These are phyloP conservation scores for Dryomyza anilis DNA, from an alignment of 2,888 invertebrate genomes.

Conservation along the genomic window DNA sequence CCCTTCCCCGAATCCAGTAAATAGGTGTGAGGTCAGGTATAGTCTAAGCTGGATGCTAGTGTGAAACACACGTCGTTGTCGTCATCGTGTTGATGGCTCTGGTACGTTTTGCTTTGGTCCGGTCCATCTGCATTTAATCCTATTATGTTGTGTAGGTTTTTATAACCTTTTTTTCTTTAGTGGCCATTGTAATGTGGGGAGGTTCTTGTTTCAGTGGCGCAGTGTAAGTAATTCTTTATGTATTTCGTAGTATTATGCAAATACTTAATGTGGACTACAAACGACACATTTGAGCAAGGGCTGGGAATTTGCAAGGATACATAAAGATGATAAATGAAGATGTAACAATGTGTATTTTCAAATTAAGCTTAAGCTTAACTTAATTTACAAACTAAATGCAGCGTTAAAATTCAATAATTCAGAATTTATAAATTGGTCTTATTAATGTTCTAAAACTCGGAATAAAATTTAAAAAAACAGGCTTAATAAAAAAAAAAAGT, in stretches of 20 bases:
- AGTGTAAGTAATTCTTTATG: slow-evolving; percentile 14
- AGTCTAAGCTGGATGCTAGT: slow-evolving; percentile 19
- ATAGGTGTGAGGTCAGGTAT: background rate
- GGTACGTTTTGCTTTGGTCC: too few species aligned
- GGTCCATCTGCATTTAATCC: slow-evolving; percentile 32
- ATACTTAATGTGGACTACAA: slow-evolving; percentile 36
- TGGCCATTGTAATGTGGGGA: background rate
- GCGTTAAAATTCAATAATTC: too few species aligned
- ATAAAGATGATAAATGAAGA: too few species aligned
- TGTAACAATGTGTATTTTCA: too few species aligned
- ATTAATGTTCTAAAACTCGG: too few species aligned
- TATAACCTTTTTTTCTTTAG: background rate
- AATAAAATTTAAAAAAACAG: too few species aligned
- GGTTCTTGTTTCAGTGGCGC: background rate
- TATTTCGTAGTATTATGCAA: slow-evolving; percentile 44
- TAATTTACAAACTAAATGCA: too few species aligned
- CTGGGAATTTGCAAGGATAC: too few species aligned
- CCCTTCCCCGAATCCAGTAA: background rate
- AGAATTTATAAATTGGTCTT: too few species aligned
- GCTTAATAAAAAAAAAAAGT: too few species aligned
- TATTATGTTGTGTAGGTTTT: slow-evolving; percentile 26
- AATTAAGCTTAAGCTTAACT: too few species aligned
- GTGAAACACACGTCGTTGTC: slow-evolving; percentile 3
- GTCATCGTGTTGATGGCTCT: too few species aligned
- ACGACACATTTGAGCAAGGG: slow-evolving; percentile 2